A percentile compares a stretch with the other conserved stretches of the same genome.
phyloP scores from a whole-genome alignment of 2,113 vertebrate genomes.

The Chiloscyllium plagiosum region DNA sequence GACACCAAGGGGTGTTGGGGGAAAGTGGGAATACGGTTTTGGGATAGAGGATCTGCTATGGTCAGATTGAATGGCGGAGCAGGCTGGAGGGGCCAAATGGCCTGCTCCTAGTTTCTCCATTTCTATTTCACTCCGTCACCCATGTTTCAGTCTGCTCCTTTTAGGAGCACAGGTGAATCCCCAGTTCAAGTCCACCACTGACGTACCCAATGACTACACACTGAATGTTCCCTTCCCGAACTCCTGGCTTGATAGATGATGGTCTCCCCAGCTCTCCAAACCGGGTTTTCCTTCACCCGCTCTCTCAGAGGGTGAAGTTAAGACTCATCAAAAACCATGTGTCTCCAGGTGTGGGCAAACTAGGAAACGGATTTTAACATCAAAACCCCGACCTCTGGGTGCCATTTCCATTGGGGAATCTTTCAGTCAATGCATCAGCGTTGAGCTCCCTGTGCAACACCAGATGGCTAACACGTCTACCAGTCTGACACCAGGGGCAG shows the following conservation, averaged over 20 bases:
- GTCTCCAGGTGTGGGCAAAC: neutral
- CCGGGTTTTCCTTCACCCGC: neutral
- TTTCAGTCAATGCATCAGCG: neutral
- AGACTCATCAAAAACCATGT: neutral
- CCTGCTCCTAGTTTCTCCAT: too few species aligned
- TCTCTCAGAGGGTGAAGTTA: neutral
- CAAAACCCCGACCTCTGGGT: neutral
- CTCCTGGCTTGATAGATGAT: neutral
- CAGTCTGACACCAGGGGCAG: neutral
- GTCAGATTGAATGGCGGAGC: too few species aligned
- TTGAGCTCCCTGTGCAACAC: neutral
- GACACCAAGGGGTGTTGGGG: too few species aligned
- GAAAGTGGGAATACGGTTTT: too few species aligned
- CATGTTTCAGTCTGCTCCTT: too few species aligned
- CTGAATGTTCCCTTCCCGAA: too few species aligned
- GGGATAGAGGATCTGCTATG: too few species aligned
- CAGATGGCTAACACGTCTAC: neutral
- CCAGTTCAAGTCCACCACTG: too few species aligned
- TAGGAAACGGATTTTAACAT: neutral
- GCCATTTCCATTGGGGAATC: neutral
- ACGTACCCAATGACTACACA: too few species aligned
- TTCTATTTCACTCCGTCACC: too few species aligned
- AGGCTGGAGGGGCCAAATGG: too few species aligned
- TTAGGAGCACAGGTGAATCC: too few species aligned
- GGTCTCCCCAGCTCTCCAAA: neutral